Percentiles rank a stretch among this genome's conserved stretches.
phyloP scores from a whole-genome alignment of 2,113 vertebrate species.

The Rattus rattus region DNA sequence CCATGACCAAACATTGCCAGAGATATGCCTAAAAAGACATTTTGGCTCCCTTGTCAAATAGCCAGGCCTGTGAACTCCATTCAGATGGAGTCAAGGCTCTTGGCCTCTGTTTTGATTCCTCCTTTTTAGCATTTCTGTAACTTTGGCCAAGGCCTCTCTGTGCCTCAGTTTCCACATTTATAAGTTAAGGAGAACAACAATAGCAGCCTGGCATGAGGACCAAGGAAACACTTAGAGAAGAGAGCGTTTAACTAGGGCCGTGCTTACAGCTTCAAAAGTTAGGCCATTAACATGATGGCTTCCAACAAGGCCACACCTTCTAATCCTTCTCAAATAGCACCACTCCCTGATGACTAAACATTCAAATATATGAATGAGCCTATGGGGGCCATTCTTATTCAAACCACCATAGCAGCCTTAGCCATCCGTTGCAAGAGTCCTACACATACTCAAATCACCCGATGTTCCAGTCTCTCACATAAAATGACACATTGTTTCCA shows the following conservation, averaged over 20 bases:
- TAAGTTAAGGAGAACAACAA: background rate
- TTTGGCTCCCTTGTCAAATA: background rate
- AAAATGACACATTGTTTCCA: too few relatives aligned
- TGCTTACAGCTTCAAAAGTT: background rate
- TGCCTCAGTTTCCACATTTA: slow-evolving; percentile 26
- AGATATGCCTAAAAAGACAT: background rate
- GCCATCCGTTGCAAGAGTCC: background rate
- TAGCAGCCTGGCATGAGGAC: background rate
- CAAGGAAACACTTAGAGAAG: background rate
- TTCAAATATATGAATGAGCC: background rate
- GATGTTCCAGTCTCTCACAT: background rate
- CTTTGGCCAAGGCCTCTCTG: background rate
- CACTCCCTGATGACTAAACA: background rate
- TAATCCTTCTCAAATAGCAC: background rate
- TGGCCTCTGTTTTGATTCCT: background rate
- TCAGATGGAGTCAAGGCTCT: background rate
- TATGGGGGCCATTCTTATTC: background rate
- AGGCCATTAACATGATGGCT: background rate
- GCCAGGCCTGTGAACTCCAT: background rate
- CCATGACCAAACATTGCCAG: background rate
- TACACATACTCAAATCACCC: too few relatives aligned
- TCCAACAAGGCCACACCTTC: background rate
- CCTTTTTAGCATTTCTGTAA: slow-evolving; percentile 1
- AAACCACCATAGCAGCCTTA: background rate
- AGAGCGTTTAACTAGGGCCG: background rate